phyloP scores from a whole-genome alignment of 2,113 vertebrate species.

The Eonycteris spelaea region DNA sequence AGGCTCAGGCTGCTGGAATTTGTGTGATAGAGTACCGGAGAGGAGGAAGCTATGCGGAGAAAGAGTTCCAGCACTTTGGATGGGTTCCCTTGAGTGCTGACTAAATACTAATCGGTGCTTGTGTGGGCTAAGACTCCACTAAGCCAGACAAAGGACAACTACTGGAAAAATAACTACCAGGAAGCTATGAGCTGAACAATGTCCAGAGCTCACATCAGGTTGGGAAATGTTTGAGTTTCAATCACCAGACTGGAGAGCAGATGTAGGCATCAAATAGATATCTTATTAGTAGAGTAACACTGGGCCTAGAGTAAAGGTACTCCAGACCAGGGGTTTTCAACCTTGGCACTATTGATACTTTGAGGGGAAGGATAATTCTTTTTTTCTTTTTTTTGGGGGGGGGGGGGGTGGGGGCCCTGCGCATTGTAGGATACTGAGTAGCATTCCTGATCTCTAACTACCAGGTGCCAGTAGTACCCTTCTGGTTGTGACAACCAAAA shows the following conservation, averaged over 20 bases:
- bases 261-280: neutral
- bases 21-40: neutral
- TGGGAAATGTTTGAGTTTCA: neutral
- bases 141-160: neutral
- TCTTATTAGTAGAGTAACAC: neutral
- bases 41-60: neutral
- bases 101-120: neutral
- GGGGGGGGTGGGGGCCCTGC: neutral
- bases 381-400: neutral
- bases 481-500: neutral
- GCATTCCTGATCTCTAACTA: neutral
- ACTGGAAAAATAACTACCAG: neutral
- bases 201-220: neutral
- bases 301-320: neutral
- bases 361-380: neutral
- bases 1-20: neutral
- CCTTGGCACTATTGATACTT: neutral
- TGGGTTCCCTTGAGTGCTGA: neutral
- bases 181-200: neutral
- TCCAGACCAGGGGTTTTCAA: neutral
- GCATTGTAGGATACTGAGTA: neutral
- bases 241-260: neutral
- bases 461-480: neutral
- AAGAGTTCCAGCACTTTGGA: neutral
- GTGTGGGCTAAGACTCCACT: neutral